Conservation (phyloP, 2,797 vertebrate genomes). For the Heteromormyrus szaboi region DNA sequence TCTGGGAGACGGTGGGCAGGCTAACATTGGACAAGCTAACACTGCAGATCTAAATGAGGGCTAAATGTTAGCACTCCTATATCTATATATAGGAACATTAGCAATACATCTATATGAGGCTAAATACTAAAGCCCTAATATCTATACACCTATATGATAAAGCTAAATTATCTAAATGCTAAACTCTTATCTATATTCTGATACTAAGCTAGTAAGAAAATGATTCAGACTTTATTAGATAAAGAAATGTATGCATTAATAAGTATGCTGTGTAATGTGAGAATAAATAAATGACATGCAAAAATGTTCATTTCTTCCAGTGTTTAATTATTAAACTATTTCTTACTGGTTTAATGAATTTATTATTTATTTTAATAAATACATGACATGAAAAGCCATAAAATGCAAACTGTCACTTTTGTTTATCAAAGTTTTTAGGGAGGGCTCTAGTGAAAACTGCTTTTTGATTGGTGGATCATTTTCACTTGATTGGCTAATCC, state of each 20-base stretch:
- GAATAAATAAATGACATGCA: background rate
- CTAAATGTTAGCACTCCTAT: background rate
- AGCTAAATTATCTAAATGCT: background rate
- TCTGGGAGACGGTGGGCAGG: background rate
- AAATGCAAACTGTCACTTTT: background rate
- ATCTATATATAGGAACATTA: background rate
- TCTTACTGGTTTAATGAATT: background rate
- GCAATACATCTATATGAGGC: background rate
- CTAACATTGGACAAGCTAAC: background rate
- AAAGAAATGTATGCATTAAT: background rate
- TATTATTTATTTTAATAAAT: background rate
- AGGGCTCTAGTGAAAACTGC: background rate
- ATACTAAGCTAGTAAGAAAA: background rate
- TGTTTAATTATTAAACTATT: background rate
- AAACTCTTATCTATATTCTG: background rate
- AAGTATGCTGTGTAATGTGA: background rate
- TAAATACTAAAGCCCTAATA: background rate
- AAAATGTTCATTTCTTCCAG: background rate
- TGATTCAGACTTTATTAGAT: background rate
- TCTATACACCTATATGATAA: background rate
- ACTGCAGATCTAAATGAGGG: background rate
- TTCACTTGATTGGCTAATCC: background rate
- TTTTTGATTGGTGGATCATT: background rate
- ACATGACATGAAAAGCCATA: background rate
- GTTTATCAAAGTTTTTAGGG: background rate